Evolutionary conservation across 2,797 vertebrate species (phyloP).

Genomic region (Cetoscarus ocellatus): DNA sequence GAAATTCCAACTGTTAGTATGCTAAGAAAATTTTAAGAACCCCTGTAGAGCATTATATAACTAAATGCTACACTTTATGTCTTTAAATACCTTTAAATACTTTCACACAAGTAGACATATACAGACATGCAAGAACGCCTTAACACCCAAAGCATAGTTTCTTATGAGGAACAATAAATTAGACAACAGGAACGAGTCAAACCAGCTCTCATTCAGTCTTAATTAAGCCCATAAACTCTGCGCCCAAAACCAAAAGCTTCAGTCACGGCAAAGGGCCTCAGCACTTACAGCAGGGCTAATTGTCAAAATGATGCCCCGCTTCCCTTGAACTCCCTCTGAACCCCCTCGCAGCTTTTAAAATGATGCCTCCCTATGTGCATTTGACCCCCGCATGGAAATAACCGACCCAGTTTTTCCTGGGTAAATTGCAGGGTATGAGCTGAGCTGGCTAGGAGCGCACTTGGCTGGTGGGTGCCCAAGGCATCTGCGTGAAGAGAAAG

Average conservation of each 20-base stretch:
- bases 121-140: conserved; percentile 20
- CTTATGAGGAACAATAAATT: conserved; percentile 16
- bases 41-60: not conserved
- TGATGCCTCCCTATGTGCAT: conserved; percentile 53
- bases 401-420: conserved; percentile 44
- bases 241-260: conserved; percentile 25
- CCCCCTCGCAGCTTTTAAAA: conserved; percentile 45
- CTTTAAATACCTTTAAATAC: not conserved
- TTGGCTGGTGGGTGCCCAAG: conserved; percentile 44
- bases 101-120: conserved; percentile 9
- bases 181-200: conserved; percentile 29
- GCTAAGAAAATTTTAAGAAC: too few relatives aligned
- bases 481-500: conserved; percentile 46
- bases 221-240: conserved; percentile 29
- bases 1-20: not conserved
- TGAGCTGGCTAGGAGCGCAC: conserved; percentile 40
- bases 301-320: conserved; percentile 60
- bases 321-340: conserved; percentile 76
- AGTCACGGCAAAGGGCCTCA: conserved; percentile 34
- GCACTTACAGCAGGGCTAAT: conserved; percentile 54
- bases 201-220: conserved; percentile 40
- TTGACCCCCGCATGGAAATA: conserved; percentile 66
- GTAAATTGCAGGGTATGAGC: conserved; percentile 68
- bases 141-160: conserved; percentile 18
- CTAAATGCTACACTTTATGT: not conserved